Evolutionary conservation across 2,113 vertebrate species (phyloP).

Genomic region (Notothenia coriiceps): DNA sequence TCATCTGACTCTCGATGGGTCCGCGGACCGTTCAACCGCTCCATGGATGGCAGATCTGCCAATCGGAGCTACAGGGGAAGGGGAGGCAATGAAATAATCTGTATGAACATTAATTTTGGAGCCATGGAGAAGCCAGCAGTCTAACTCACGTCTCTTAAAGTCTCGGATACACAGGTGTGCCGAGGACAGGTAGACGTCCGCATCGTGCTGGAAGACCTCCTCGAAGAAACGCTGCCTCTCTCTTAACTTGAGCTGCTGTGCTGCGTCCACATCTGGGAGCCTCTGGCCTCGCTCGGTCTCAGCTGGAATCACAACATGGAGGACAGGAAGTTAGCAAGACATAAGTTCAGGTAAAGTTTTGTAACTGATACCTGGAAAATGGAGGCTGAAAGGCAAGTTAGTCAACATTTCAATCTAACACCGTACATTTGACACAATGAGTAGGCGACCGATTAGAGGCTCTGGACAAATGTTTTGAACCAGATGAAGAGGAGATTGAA

Average conservation of each 20-base stretch:
- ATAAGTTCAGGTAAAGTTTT: neutral
- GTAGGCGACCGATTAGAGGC: no score
- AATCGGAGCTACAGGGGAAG: constrained; percentile 82
- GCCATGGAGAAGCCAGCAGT: neutral
- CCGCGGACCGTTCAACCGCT: no score
- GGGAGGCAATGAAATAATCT: neutral
- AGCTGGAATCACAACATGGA: constrained; percentile 63
- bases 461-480: no score
- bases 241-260: constrained; percentile 90
- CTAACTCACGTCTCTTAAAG: constrained; percentile 90
- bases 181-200: constrained; percentile 92
- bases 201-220: constrained; percentile 95
- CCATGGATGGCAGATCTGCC: constrained; percentile 99
- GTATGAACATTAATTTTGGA: neutral
- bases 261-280: constrained; percentile 82
- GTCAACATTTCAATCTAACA: neutral
- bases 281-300: constrained; percentile 78
- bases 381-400: neutral
- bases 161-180: constrained; percentile 92
- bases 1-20: no score
- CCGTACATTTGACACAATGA: neutral
- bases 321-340: constrained; percentile 3
- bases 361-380: neutral
- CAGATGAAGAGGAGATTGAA: no score
- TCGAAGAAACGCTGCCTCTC: constrained; percentile 96